Evolutionary conservation across 2,113 vertebrate genomes (phyloP), one percentile per base, ranked within the genome.

Genomic region (Tyrannus savana): DNA sequence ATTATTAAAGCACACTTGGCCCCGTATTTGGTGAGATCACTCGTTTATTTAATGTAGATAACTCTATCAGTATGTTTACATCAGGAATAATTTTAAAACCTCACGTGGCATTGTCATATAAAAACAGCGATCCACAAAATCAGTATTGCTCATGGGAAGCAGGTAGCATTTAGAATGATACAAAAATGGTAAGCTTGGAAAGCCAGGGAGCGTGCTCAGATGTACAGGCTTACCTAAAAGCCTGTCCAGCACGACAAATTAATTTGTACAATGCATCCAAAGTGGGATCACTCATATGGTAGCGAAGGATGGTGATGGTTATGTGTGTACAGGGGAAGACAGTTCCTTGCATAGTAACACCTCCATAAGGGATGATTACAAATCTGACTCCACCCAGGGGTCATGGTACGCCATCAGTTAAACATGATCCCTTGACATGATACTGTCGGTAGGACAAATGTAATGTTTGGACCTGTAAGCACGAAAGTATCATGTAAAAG

Each of bases 251-350:
- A 41, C 1, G 17, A 77, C 14, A 66, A 77, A 73, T 39, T 27
- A 14, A 33, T 58, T 59, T 50, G 7, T 14, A 19, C 18, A 19
- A 67, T 25, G 14, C 19, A 27, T 19, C 46, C 46, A 24, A 13
- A 42, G 3, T 28, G 39, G 47, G 21, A 22, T 60, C 27, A 8
- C 33, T 58, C 12, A 9, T 3, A 16, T 0, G 0, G 28, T 10
- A 44, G 31, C 9, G 60, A 68, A 95, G n/a, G 59, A 76, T 10
- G 35, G 59, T 33, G 18, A 24, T 22, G 50, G 21, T 53, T 68
- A 25, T 1, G 0, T 2, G 13, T 12, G 14, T 14, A 27, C 13
- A 16, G 23, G 2, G 6, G 47, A 83, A 73, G 37, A 28, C 12
- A 19, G 37, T 7, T 17, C 33, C 49, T 69, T 8, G 3, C 41